Evolutionary conservation across 2,113 vertebrate species (phyloP).

Genomic region (Halcyon senegalensis): DNA sequence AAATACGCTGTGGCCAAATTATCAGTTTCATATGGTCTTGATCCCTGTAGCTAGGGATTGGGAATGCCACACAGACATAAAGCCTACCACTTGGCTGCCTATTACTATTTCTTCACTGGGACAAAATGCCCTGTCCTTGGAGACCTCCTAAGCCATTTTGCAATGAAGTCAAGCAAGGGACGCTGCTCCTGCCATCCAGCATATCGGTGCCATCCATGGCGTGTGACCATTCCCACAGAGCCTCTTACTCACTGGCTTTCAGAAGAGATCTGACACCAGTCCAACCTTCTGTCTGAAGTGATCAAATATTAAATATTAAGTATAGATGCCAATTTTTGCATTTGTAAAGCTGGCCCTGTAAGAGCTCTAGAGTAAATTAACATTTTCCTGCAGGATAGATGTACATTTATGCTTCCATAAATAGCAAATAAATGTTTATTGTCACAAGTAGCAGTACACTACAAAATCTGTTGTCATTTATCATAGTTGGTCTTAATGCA

Average conservation of each 20-base stretch:
- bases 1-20: neutral
- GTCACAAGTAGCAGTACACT: neutral
- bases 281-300: neutral
- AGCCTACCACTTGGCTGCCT: neutral
- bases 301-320: neutral
- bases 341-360: neutral
- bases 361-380: neutral
- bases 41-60: neutral
- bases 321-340: neutral
- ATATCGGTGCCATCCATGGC: accelerated
- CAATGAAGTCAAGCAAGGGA: neutral
- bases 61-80: neutral
- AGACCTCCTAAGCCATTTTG: neutral
- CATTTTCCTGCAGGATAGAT: neutral
- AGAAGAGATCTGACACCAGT: neutral
- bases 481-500: neutral
- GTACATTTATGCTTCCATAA: neutral
- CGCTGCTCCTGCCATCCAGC: accelerated
- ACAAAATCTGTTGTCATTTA: neutral
- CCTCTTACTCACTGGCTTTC: neutral
- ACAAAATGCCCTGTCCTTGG: neutral
- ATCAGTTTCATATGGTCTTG: neutral
- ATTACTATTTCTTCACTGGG: neutral
- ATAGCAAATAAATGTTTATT: neutral
- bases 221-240: neutral